Evolutionary conservation across 2,888 invertebrate species (phyloP).

Genomic region (Callyntrura sp.): DNA sequence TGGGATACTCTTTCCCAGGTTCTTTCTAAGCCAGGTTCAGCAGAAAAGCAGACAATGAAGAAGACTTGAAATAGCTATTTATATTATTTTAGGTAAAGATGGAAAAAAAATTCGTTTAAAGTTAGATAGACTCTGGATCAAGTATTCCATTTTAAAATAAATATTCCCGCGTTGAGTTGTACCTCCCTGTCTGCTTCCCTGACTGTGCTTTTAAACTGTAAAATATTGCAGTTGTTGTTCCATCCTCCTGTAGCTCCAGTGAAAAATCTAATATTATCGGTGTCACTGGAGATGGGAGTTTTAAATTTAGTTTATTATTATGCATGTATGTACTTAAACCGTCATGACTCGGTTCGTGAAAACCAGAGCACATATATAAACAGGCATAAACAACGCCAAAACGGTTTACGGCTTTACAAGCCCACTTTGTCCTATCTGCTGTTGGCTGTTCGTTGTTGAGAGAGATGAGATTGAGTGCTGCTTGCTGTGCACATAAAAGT

Average conservation of each 20-base stretch:
- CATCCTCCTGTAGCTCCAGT: slow-evolving; percentile 8
- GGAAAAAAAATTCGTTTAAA: neutral
- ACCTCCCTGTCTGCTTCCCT: neutral
- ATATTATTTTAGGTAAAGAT: neutral
- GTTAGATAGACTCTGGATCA: neutral
- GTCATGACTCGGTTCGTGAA: slow-evolving; percentile 31
- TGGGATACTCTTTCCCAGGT: neutral
- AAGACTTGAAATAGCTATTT: neutral
- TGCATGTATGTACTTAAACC: slow-evolving; percentile 45
- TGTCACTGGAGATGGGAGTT: slow-evolving; percentile 65
- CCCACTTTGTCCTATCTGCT: neutral
- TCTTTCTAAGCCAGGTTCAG: neutral
- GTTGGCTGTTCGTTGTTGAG: neutral
- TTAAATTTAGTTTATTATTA: slow-evolving; percentile 65
- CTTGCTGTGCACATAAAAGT: slow-evolving; percentile 48
- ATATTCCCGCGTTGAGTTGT: neutral
- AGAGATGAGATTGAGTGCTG: slow-evolving; percentile 23
- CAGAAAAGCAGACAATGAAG: neutral
- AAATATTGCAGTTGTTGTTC: slow-evolving; percentile 26
- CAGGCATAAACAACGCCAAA: slow-evolving; percentile 44
- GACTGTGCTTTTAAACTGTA: slow-evolving; percentile 11
- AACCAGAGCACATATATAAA: slow-evolving; percentile 5
- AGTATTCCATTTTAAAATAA: slow-evolving; percentile 27
- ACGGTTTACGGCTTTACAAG: slow-evolving; percentile 58
- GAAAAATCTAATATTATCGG: slow-evolving; percentile 54